Evolutionary conservation across 2,797 vertebrate species (phyloP).

Genomic region (Eleutherodactylus coqui): DNA sequence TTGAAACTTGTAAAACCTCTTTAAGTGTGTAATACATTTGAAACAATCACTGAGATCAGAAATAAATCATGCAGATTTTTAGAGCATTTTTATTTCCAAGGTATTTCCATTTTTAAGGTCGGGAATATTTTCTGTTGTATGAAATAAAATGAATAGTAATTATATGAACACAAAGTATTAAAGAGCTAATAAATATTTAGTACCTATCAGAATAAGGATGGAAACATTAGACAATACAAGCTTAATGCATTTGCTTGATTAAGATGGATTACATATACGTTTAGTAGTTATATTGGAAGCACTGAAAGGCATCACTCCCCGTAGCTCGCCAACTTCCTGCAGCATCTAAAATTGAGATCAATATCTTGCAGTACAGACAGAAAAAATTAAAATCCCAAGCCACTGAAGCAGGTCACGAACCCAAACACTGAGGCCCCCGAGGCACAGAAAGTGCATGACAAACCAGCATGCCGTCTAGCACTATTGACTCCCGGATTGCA

Average conservation of each 20-base stretch:
- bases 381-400: not conserved
- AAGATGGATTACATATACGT: not conserved
- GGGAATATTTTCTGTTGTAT: too few relatives aligned
- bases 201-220: not conserved
- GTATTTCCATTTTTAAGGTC: too few relatives aligned
- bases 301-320: not conserved
- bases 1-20: too few relatives aligned
- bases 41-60: too few relatives aligned
- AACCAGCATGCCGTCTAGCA: not conserved
- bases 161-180: too few relatives aligned
- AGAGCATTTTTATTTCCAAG: too few relatives aligned
- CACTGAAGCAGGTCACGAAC: not conserved
- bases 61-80: too few relatives aligned
- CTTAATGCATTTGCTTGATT: not conserved
- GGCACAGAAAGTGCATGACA: not conserved
- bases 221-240: not conserved
- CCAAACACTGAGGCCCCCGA: not conserved
- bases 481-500: constrained; percentile 7
- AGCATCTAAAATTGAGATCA: constrained; percentile 7
- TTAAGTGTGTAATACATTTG: too few relatives aligned
- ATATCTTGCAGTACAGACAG: constrained; percentile 8
- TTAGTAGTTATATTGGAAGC: not conserved
- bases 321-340: not conserved
- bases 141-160: too few relatives aligned
- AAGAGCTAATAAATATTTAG: too few relatives aligned